A percentile compares a stretch with the other conserved stretches of the same genome.
Conservation (phyloP, 1,140 invertebrate species). For the Drosophila mauritiana region DNA sequence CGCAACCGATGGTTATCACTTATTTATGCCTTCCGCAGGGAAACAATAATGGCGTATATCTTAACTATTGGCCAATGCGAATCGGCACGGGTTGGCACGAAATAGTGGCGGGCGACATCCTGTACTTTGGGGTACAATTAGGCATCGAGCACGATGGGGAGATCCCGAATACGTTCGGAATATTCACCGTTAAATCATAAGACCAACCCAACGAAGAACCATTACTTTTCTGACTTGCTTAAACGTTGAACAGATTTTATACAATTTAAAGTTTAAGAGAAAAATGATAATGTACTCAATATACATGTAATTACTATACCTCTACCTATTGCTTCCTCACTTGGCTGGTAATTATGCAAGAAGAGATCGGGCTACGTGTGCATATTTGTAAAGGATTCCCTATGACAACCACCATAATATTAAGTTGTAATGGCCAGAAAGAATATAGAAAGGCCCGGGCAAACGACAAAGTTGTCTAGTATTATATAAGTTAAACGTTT, state of each 20-base stretch:
- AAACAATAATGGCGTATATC: not conserved
- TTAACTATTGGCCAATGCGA: slow-evolving; percentile 6
- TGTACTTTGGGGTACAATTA: not conserved
- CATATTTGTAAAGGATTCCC: slow-evolving; percentile 30
- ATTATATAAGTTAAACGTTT: slow-evolving; percentile 4
- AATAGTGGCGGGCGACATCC: not conserved
- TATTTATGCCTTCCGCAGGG: not conserved
- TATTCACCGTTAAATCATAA: not conserved
- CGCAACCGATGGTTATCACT: not conserved
- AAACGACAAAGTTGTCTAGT: too few species aligned
- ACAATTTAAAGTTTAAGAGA: too few species aligned
- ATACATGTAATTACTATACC: too few species aligned
- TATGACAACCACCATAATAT: slow-evolving; percentile 25
- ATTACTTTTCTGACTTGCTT: not conserved
- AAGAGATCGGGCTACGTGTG: slow-evolving; percentile 23
- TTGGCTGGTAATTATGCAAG: slow-evolving; percentile 65
- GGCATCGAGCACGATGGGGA: not conserved
- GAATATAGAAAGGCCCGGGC: not conserved
- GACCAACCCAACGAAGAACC: not conserved
- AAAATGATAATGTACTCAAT: too few species aligned
- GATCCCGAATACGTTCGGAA: not conserved
- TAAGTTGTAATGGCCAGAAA: not conserved
- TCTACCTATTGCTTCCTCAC: slow-evolving; percentile 47
- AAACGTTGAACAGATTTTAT: too few species aligned
- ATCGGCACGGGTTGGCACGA: not conserved